Conservation (phyloP, 2,888 invertebrate genomes). For the Uropetala carovei region DNA sequence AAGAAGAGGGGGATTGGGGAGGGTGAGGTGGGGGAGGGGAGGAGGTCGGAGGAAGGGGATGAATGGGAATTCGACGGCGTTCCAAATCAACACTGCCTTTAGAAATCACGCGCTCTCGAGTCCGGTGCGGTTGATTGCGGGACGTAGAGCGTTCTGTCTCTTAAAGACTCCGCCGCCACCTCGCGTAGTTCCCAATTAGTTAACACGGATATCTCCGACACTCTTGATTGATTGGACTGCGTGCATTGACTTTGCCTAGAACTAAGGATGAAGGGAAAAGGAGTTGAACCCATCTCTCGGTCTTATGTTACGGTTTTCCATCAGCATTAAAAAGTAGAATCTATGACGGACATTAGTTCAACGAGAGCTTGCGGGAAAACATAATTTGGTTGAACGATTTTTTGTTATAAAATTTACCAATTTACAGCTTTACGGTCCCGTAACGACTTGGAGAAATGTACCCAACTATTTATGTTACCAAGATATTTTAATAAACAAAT, state of each 20-base stretch:
- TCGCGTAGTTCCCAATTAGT: constrained; percentile 4
- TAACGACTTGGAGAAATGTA: too few relatives aligned
- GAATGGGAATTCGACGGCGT: neutral
- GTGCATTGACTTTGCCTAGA: too few relatives aligned
- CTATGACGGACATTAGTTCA: neutral
- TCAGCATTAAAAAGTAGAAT: neutral
- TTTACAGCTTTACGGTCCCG: too few relatives aligned
- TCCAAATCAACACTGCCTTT: neutral
- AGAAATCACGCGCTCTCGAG: neutral
- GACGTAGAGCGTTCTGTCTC: neutral
- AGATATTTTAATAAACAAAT: neutral
- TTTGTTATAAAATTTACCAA: too few relatives aligned
- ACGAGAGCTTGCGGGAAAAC: neutral
- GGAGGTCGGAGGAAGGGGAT: too few relatives aligned
- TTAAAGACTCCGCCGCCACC: neutral
- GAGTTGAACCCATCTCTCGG: neutral
- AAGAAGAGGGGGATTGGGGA: neutral
- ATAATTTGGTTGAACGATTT: neutral
- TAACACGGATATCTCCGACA: neutral
- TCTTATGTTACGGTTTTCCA: neutral
- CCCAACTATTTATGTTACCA: neutral
- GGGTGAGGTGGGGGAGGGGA: neutral
- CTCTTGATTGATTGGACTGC: constrained; percentile 7
- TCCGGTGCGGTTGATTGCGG: neutral
- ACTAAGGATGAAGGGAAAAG: too few relatives aligned